Evolutionary conservation across 2,113 vertebrate species (phyloP), one percentile per base, ranked within the genome.

Genomic region (Protobothrops flavoviridis): DNA sequence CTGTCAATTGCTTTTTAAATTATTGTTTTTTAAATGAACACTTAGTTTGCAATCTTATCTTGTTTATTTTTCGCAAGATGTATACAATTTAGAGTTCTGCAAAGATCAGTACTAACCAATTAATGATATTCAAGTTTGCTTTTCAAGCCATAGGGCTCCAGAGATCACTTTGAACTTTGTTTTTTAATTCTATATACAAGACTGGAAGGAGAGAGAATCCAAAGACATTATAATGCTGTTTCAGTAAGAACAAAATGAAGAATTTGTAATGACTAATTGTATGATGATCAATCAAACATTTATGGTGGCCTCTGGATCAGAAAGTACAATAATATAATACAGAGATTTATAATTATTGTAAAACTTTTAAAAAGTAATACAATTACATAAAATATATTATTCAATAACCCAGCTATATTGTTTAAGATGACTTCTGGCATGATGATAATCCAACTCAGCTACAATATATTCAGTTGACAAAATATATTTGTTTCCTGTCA

Each of bases 191-290:
- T 7, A 29, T 13, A 17, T 29, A 91, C 5, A 26, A 45, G 69
- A 85, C 1, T 91, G 48, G 5, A 5, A 85, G 29, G n/a, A 39
- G 10, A n/a, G 26, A 33, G 26, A 85, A 91, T 11, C 50, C 86
- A 94, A 90, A 92, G 90, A 3, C 10, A 52, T 33, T 74, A 33
- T 33, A 74, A 74, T 33, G 5, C 2, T 74, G 69, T 33, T 74
- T 90, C 52, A 94, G 15, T 0, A 4, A 39, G 45, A 85, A 88
- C 64, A 89, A 87, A 17, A 17, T 90, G 20, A 89, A 95, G 89
- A n/a, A 13, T 92, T 92, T 89, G 91, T 81, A 48, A 59, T 95
- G 4, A 86, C n/a, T 57, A 2, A 93, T 88, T 91, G 93, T 33
- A 74, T 33, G 69, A 74, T 74, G n/a, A 39, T 39, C 64, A 74